These are phyloP conservation scores for Cheilosia variabilis DNA, from an alignment of 2,888 invertebrate genomes.

Conservation along the genomic window DNA sequence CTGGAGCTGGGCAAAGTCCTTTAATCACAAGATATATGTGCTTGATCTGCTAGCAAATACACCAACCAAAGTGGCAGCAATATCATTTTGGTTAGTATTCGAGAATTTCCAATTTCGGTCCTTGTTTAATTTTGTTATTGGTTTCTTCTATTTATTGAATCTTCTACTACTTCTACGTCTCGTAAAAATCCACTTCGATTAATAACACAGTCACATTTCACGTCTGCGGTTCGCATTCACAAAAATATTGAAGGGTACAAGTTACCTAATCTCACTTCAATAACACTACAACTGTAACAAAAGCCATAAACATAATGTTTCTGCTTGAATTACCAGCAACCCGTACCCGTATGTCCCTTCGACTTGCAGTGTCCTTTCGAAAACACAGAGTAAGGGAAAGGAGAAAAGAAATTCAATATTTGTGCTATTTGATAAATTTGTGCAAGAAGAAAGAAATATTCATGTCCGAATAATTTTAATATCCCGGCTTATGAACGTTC, in stretches of 20 bases:
- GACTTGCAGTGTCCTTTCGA: constrained; percentile 5
- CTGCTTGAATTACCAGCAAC: constrained; percentile 7
- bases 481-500: constrained; percentile 63
- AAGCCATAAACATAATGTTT: constrained; percentile 29
- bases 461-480: constrained; percentile 73
- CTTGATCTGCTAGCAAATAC: too few species aligned
- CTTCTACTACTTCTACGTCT: too few species aligned
- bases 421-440: constrained; percentile 72
- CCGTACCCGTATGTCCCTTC: background rate
- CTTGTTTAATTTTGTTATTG: too few species aligned
- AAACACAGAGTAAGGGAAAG: background rate
- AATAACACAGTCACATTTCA: too few species aligned
- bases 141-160: too few species aligned
- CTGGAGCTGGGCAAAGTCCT: too few species aligned
- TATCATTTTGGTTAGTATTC: too few species aligned
- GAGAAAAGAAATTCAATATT: constrained; percentile 52
- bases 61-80: too few species aligned
- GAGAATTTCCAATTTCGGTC: too few species aligned
- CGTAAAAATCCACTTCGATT: too few species aligned
- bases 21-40: too few species aligned
- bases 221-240: background rate
- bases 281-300: constrained; percentile 14
- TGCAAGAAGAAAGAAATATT: constrained; percentile 60
- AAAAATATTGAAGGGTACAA: background rate
- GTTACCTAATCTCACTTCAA: constrained; percentile 20